Evolutionary conservation across 2,888 invertebrate genomes (phyloP).

Genomic region (Marronus borbonicus): DNA sequence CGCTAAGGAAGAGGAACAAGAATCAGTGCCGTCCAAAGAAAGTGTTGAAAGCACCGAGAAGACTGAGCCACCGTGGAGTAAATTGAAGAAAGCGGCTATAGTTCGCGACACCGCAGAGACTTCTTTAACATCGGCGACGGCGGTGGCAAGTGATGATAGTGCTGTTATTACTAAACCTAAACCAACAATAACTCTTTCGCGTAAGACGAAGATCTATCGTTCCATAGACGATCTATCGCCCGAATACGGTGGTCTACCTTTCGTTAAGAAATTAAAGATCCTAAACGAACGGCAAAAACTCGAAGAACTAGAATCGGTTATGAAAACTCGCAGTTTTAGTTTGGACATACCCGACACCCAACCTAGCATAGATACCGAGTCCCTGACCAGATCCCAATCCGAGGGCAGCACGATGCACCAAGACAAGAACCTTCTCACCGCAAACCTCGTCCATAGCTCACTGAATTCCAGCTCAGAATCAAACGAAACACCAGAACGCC

Average conservation of each 20-base stretch:
- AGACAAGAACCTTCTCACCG: conserved; percentile 61
- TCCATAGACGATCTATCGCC: conserved; percentile 92
- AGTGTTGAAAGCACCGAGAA: conserved; percentile 66
- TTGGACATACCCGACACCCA: conserved; percentile 79
- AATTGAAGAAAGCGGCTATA: conserved; percentile 83
- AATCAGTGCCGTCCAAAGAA: conserved; percentile 63
- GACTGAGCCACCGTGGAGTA: conserved; percentile 78
- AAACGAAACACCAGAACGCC: conserved; percentile 87
- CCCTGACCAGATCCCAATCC: conserved; percentile 83
- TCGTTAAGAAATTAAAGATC: conserved; percentile 91
- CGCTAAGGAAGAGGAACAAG: conserved; percentile 44
- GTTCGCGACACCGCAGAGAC: conserved; percentile 68
- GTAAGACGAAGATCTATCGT: conserved; percentile 78
- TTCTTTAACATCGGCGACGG: neutral
- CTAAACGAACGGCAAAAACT: conserved; percentile 90
- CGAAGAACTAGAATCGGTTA: conserved; percentile 84
- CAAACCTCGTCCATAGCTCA: conserved; percentile 61
- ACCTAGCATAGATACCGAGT: conserved; percentile 70
- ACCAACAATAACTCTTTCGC: conserved; percentile 63
- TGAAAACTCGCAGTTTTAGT: conserved; percentile 85
- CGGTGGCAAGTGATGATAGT: conserved; percentile 38
- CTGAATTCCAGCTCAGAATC: conserved; percentile 77
- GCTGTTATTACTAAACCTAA: conserved; percentile 54
- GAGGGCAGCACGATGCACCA: conserved; percentile 85
- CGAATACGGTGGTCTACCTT: conserved; percentile 88